These are phyloP conservation scores for Myocastor coypus DNA, from an alignment of 2,113 vertebrate genomes.

Conservation along the genomic window DNA sequence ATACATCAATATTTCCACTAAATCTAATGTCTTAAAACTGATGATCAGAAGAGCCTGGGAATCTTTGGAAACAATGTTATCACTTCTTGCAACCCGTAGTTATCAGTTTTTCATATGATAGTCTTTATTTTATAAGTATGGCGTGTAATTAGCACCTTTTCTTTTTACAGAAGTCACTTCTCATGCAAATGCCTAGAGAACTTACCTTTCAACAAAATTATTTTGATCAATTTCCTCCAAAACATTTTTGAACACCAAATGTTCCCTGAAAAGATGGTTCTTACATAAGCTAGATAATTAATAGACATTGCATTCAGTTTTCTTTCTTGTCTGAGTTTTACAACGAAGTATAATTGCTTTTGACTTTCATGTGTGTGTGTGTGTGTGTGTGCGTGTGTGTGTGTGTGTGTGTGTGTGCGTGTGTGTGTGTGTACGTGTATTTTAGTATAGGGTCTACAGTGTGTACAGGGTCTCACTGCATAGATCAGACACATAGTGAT, in stretches of 20 bases:
- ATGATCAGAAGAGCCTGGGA: not conserved
- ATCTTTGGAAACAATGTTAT: not conserved
- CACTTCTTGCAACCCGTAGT: not conserved
- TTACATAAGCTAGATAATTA: not conserved
- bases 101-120: not conserved
- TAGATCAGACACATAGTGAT: no score
- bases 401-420: no score
- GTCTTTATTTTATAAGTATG: not conserved
- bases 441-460: no score
- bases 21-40: conserved; percentile 23
- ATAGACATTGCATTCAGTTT: not conserved
- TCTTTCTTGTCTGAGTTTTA: not conserved
- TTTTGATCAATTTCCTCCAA: not conserved
- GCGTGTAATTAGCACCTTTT: not conserved
- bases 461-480: no score
- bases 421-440: no score
- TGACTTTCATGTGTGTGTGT: not conserved
- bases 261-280: not conserved
- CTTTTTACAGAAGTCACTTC: not conserved
- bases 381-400: no score
- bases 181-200: not conserved
- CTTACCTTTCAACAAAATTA: not conserved
- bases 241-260: not conserved
- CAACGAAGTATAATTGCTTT: not conserved
- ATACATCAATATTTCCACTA: conserved; percentile 47